A percentile compares a stretch with the other conserved stretches of the same genome.
phyloP scores from a whole-genome alignment of 2,797 vertebrate genomes.

The Betta splendens region DNA sequence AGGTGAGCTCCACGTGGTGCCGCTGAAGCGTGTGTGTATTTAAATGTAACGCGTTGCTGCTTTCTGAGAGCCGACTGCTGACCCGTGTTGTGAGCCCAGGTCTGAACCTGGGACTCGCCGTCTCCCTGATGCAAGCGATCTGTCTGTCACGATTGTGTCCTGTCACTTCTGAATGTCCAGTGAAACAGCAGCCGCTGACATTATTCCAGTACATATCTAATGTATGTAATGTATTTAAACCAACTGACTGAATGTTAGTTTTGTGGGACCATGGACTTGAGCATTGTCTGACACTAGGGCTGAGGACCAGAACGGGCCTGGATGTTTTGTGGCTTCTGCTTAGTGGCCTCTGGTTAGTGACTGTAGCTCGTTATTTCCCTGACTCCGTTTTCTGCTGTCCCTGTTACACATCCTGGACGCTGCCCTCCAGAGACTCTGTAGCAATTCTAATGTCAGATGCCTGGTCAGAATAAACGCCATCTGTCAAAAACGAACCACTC shows the following conservation, averaged over 20 bases:
- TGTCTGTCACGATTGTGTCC: constrained; percentile 38
- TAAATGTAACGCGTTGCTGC: constrained; percentile 8
- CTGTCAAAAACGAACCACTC: constrained; percentile 76
- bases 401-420: constrained; percentile 54
- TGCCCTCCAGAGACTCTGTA: constrained; percentile 64
- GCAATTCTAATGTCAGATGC: constrained; percentile 84
- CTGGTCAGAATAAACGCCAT: constrained; percentile 82
- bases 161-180: constrained; percentile 62
- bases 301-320: constrained; percentile 35
- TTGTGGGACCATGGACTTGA: constrained; percentile 57
- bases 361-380: constrained; percentile 6
- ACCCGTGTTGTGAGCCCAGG: constrained; percentile 74
- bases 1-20: constrained; percentile 37
- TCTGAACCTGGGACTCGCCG: constrained; percentile 31
- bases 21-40: constrained; percentile 49
- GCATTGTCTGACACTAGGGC: constrained; percentile 32
- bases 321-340: constrained; percentile 38
- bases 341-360: constrained; percentile 39
- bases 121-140: constrained; percentile 29
- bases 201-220: constrained; percentile 47
- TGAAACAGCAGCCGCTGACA: constrained; percentile 42
- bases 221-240: constrained; percentile 57
- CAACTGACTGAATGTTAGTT: constrained; percentile 62
- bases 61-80: constrained; percentile 77
- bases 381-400: constrained; percentile 55